Percentiles rank a stretch among this genome's conserved stretches.
phyloP scores from a whole-genome alignment of 2,888 invertebrate genomes.

The Leptopilina syphax region DNA sequence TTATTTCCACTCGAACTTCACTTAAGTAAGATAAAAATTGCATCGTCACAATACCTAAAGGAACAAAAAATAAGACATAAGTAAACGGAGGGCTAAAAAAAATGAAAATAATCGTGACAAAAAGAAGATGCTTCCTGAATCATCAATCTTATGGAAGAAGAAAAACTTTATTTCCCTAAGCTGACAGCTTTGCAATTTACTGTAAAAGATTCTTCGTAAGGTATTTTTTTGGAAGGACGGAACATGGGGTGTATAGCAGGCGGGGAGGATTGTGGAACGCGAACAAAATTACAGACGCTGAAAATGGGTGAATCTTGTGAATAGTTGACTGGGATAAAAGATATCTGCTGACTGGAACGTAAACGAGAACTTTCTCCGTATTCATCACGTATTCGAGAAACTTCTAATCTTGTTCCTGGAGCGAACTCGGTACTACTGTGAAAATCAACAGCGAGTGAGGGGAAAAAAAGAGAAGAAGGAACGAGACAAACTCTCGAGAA shows the following conservation, averaged over 20 bases:
- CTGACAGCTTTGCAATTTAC: conserved; percentile 25
- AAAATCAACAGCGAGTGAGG: not conserved
- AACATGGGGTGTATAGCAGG: no score
- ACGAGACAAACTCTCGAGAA: conserved; percentile 20
- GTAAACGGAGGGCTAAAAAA: not conserved
- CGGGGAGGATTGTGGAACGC: not conserved
- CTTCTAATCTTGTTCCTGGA: conserved; percentile 36
- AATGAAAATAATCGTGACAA: not conserved
- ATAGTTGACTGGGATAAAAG: conserved; percentile 33
- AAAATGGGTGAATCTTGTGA: conserved; percentile 36
- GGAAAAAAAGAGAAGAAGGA: not conserved
- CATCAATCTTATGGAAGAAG: not conserved
- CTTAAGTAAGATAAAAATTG: conserved; percentile 24
- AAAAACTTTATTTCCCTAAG: not conserved
- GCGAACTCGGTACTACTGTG: conserved; percentile 13
- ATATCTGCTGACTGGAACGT: conserved; percentile 37
- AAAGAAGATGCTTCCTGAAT: not conserved
- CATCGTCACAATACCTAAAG: not conserved
- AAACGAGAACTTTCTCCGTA: conserved; percentile 32
- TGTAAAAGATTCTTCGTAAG: conserved; percentile 29
- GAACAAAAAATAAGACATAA: not conserved
- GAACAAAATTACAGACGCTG: conserved; percentile 29
- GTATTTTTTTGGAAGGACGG: not conserved
- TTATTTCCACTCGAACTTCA: no score
- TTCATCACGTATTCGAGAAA: conserved; percentile 41